Evolutionary conservation across 2,113 vertebrate genomes (phyloP).

Genomic region (Corapipo altera): DNA sequence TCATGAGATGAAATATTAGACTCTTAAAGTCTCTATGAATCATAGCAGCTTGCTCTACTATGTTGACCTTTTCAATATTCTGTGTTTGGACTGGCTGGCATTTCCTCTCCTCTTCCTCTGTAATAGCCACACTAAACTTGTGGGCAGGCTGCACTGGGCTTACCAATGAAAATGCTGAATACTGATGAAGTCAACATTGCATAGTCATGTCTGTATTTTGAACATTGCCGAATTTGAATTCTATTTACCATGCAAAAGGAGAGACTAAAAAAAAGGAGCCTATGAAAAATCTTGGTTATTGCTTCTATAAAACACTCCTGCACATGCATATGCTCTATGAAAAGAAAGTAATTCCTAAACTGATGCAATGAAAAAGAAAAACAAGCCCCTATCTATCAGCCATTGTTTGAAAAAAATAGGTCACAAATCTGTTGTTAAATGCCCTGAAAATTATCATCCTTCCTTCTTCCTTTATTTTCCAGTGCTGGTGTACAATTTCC

Average conservation of each 20-base stretch:
- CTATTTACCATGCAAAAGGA: not conserved
- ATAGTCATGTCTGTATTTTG: constrained; percentile 28
- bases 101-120: constrained; percentile 65
- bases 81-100: constrained; percentile 78
- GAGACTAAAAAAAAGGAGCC: constrained; percentile 10
- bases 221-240: constrained; percentile 36
- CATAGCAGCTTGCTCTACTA: constrained; percentile 70
- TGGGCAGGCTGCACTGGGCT: constrained; percentile 27
- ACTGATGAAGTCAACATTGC: constrained; percentile 59
- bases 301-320: not conserved
- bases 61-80: constrained; percentile 84
- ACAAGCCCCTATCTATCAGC: not conserved
- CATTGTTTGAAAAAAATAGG: not conserved
- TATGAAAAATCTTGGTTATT: not conserved
- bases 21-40: constrained; percentile 80
- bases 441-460: not conserved
- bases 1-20: constrained; percentile 79
- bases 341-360: not conserved
- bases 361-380: not conserved
- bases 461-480: not conserved
- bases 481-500: not conserved
- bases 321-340: not conserved
- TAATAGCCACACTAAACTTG: constrained; percentile 35
- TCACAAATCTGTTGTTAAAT: not conserved
- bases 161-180: constrained; percentile 72